Base-by-base conservation (phyloP, 2,888 invertebrate genomes). In the Tuta absoluta region DNA sequence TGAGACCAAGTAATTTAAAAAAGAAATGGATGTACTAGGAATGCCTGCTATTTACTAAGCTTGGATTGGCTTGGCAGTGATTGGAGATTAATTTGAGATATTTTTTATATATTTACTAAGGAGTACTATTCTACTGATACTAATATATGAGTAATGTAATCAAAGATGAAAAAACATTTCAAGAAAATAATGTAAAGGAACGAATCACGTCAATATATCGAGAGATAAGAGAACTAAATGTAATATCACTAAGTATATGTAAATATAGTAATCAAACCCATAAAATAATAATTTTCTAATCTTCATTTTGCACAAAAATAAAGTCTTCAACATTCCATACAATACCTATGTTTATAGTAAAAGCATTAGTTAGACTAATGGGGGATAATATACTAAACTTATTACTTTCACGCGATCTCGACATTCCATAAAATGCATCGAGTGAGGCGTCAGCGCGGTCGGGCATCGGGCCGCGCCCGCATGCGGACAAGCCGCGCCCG, bases 241-340 rank as follows among this genome's bases (percentile, higher is more conserved):
- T 86, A 86, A 84, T 85, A 88, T 87, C 85, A 87, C 86, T 88
- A 86, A 82, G 80, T 80, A 85, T 82, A 81, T 79, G 80, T 80
- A 82, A 80, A 81, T 71, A 71, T 72, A 37, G 68, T 78, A 82
- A 81, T 84, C 75, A 77, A 83, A 82, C 77, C 74, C 74, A 79
- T 81, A 81, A 77, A 81, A 79, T 82, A 81, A 79, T 82, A 81
- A 80, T 81, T 81, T 75, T 75, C 74, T 72, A 71, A 76, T 76
- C 72, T 79, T 73, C 70, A 75, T 80, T 81, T 82, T 83, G 78
- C 83, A 84, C 79, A 81, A 84, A 81, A 84, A 84, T 79, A 84
- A 74, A 80, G 79, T 83, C 77, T 80, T 81, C 75, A 86, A 85
- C 81, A 82, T 81, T 85, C 79, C 80, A 85, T 82, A 81, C 75